Conservation (phyloP, 2,113 vertebrate species). For the Pungitius pungitius region DNA sequence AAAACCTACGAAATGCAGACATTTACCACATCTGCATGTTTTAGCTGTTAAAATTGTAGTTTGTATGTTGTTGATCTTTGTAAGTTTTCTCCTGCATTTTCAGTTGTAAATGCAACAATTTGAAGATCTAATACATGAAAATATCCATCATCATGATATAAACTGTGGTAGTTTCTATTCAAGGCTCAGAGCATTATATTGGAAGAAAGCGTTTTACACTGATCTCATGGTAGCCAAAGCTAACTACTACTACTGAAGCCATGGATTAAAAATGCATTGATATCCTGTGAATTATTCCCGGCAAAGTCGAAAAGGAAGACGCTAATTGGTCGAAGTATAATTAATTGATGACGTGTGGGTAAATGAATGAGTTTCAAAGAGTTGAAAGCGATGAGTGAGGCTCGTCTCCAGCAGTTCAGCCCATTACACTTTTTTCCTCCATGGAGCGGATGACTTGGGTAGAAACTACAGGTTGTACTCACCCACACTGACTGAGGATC, state of each 20-base stretch:
- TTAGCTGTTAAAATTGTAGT: slow-evolving; percentile 4
- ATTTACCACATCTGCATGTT: slow-evolving; percentile 12
- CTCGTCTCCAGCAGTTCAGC: slow-evolving; percentile 31
- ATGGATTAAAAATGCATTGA: slow-evolving; percentile 67
- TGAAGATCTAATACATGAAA: neutral
- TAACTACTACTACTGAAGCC: slow-evolving; percentile 45
- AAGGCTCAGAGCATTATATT: slow-evolving; percentile 16
- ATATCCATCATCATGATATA: slow-evolving; percentile 5
- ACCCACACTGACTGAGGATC: slow-evolving; percentile 44
- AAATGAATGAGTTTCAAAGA: slow-evolving; percentile 71
- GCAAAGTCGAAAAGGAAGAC: slow-evolving; percentile 58
- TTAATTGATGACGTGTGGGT: slow-evolving; percentile 66
- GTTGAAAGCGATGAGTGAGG: slow-evolving; percentile 41
- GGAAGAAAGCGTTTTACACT: slow-evolving; percentile 38
- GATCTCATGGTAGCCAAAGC: slow-evolving; percentile 44
- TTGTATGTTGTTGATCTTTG: slow-evolving; percentile 14
- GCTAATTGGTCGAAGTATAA: slow-evolving; percentile 67
- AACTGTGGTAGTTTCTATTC: slow-evolving; percentile 18
- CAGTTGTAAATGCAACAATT: slow-evolving; percentile 5
- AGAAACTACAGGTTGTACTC: slow-evolving; percentile 62
- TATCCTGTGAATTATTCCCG: slow-evolving; percentile 71
- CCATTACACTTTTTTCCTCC: slow-evolving; percentile 27
- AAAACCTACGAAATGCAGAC: slow-evolving; percentile 23
- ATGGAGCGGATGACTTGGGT: slow-evolving; percentile 29
- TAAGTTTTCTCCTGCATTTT: neutral